Base-by-base conservation (phyloP, 1,140 invertebrate species). In the Bombyx mandarina region DNA sequence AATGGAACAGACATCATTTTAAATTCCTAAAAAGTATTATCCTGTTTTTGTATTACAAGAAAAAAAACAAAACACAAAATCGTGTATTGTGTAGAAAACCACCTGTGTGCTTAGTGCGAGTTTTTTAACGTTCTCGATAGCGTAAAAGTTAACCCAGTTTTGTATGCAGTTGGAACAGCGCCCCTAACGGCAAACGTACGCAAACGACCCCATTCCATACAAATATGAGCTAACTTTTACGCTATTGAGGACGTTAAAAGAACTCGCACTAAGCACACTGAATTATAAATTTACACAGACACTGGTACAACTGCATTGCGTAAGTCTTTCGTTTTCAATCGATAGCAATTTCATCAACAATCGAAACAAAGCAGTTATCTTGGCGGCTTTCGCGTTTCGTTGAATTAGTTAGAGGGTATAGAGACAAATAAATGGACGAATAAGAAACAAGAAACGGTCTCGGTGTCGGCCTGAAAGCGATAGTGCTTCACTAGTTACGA, bases 401-500 rank as follows among this genome's bases (percentile, higher is more conserved):
- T 77, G 74, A 77, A 77, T 77, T 77, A 77, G 67, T 77, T 73
- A 75, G 67, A 73, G 66, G 73, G 69, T 73, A 65, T 65, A 74
- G 62, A 35, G 26, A 35, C 26, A 35, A 35, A 78, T 65, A 73
- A 78, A 77, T 72, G 66, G 67, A 43, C 63, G 63, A 61, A 69
- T 75, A 75, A 76, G 76, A 72, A 78, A 73, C 71, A 65, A 61
- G 62, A 54, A 71, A 82, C 71, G 67, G 69, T 77, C 70, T 70
- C 68, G 54, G 54, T 61, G 67, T 69, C 65, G 62, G 56, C 65
- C 68, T 58, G 68, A 78, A 79, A 79, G 63, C 77, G 77, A 77
- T 84, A 84, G 79, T 79, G 65, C 62, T 68, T 69, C 68, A 71
- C 75, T 76, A 82, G 79, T 81, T 81, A 77, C 77, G 66, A 79